These are phyloP conservation scores for Artibeus jamaicensis DNA, from an alignment of 2,797 vertebrate species.

Conservation along the genomic window DNA sequence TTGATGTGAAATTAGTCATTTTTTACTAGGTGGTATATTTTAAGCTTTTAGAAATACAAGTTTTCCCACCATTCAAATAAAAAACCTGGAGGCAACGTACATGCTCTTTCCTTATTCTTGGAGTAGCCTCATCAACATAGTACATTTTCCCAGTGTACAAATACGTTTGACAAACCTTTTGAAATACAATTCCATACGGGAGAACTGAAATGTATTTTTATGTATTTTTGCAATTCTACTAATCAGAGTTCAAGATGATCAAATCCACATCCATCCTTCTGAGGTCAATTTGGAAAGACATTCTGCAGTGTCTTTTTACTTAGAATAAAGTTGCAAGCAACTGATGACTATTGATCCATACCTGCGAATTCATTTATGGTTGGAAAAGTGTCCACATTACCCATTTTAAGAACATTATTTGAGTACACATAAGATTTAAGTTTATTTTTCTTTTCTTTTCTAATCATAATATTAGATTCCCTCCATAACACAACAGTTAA, in stretches of 20 bases:
- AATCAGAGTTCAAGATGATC: background rate
- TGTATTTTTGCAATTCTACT: background rate
- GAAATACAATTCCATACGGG: background rate
- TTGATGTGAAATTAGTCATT: background rate
- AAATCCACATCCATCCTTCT: background rate
- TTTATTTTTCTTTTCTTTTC: background rate
- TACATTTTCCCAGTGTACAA: background rate
- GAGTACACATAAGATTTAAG: background rate
- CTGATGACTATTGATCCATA: conserved; percentile 37
- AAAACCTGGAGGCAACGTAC: background rate
- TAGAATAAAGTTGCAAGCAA: conserved; percentile 29
- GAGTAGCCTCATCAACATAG: background rate
- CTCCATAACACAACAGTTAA: background rate
- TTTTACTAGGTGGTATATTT: background rate
- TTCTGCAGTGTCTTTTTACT: conserved; percentile 17
- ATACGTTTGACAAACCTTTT: background rate
- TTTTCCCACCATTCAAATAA: background rate
- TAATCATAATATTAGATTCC: background rate
- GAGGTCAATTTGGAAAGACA: background rate
- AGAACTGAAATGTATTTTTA: background rate
- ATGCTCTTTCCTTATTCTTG: background rate
- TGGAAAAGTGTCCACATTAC: background rate
- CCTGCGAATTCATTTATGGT: background rate
- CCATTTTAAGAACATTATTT: background rate
- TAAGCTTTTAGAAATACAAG: background rate